phyloP scores from a whole-genome alignment of 2,113 vertebrate genomes.

The Corvus moneduloides region DNA sequence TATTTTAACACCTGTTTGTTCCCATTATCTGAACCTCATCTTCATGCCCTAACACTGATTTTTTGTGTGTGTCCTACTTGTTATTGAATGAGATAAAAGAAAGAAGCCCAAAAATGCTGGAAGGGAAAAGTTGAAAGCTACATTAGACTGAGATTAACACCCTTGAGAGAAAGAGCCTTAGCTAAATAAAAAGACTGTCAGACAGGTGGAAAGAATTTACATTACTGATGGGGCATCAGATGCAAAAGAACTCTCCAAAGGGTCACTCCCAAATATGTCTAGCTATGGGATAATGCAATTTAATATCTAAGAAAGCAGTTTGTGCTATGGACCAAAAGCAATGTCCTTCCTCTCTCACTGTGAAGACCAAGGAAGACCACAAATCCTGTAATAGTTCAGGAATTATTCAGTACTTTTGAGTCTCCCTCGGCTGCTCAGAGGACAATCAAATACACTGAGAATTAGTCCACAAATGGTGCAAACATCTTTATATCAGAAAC shows the following conservation, averaged over 20 bases:
- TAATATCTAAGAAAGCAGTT: neutral
- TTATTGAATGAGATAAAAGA: neutral
- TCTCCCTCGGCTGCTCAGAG: neutral
- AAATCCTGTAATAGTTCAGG: neutral
- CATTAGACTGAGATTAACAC: neutral
- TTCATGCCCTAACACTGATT: neutral
- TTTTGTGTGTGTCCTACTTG: neutral
- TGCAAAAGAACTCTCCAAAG: neutral
- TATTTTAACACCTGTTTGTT: neutral
- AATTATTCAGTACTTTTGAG: neutral
- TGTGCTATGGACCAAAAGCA: neutral
- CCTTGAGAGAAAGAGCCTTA: neutral
- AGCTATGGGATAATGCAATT: neutral
- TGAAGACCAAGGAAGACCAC: neutral
- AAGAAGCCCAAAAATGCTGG: neutral
- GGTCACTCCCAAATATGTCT: neutral
- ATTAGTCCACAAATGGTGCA: neutral
- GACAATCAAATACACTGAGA: neutral
- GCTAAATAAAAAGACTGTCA: neutral
- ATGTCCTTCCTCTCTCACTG: neutral
- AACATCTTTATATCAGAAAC: neutral
- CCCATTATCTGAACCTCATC: neutral
- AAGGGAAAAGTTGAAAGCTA: neutral
- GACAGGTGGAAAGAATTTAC: neutral
- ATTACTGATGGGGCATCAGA: neutral